Percentiles rank a stretch among this genome's conserved stretches.
Conservation (phyloP, 2,888 invertebrate genomes). For the Ophion ellenae region DNA sequence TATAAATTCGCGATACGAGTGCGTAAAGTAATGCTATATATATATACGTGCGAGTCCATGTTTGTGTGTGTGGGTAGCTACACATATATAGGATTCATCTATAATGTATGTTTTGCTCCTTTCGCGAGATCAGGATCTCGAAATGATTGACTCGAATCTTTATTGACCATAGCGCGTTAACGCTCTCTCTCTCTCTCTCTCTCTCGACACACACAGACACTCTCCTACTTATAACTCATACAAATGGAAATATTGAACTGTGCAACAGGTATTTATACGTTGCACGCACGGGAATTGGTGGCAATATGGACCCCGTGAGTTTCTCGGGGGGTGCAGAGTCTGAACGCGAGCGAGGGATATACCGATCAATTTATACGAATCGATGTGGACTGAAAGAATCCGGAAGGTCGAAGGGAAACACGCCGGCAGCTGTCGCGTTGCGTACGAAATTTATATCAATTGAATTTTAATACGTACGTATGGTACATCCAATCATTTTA, state of each 20-base stretch:
- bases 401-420: too few relatives aligned
- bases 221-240: conserved; percentile 39
- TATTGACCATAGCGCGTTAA: conserved; percentile 52
- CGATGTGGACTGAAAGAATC: background rate
- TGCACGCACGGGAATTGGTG: background rate
- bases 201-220: background rate
- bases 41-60: background rate
- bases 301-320: background rate
- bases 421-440: too few relatives aligned
- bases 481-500: background rate
- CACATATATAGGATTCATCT: conserved; percentile 35
- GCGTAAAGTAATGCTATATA: conserved; percentile 27
- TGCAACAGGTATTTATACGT: conserved; percentile 14
- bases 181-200: background rate
- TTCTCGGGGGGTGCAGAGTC: background rate
- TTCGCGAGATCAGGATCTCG: conserved; percentile 54
- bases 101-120: conserved; percentile 39
- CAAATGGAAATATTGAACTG: conserved; percentile 52
- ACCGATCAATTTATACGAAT: background rate
- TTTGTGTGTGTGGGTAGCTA: background rate
- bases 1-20: conserved; percentile 50
- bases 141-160: conserved; percentile 62
- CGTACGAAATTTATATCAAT: background rate
- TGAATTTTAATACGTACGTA: background rate
- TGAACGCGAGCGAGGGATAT: background rate